Conservation (phyloP, 2,888 invertebrate genomes). For the Micoletzkya japonica region DNA sequence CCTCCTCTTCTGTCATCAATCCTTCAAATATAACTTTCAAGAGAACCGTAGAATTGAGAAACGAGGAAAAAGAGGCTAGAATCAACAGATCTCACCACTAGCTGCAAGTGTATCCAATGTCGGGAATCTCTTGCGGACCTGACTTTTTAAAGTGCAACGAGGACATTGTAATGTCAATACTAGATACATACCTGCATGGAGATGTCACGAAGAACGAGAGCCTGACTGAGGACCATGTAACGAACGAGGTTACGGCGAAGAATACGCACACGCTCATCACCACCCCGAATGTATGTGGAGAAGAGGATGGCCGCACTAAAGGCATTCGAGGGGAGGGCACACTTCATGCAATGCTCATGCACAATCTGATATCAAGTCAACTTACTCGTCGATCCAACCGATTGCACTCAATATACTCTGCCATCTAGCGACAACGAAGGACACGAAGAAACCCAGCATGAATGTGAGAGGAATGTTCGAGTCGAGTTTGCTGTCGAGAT, state of each 20-base stretch:
- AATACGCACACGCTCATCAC: slow-evolving; percentile 39
- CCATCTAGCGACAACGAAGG: slow-evolving; percentile 51
- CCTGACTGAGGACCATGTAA: slow-evolving; percentile 47
- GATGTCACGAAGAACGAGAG: slow-evolving; percentile 49
- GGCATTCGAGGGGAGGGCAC: too few species aligned
- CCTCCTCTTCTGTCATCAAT: slow-evolving; percentile 48
- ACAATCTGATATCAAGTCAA: too few species aligned
- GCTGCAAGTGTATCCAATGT: slow-evolving; percentile 51
- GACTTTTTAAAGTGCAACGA: not conserved
- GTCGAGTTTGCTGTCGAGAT: slow-evolving; percentile 49
- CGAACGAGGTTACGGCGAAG: slow-evolving; percentile 42
- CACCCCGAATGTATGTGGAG: slow-evolving; percentile 44
- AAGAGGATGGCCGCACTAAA: slow-evolving; percentile 54
- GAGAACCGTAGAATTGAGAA: not conserved
- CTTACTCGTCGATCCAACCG: slow-evolving; percentile 53
- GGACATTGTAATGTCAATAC: not conserved
- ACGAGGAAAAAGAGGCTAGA: not conserved
- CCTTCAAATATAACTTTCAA: slow-evolving; percentile 29
- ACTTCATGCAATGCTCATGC: too few species aligned
- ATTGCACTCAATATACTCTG: slow-evolving; percentile 48
- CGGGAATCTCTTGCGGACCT: slow-evolving; percentile 48
- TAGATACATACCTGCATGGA: slow-evolving; percentile 40
- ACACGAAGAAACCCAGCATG: slow-evolving; percentile 44
- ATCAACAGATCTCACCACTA: slow-evolving; percentile 31
- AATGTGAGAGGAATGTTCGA: slow-evolving; percentile 48